A percentile compares a stretch with the other conserved stretches of the same genome.
Evolutionary conservation across 2,888 invertebrate species (phyloP).

Genomic region (Plagodis dolabraria): DNA sequence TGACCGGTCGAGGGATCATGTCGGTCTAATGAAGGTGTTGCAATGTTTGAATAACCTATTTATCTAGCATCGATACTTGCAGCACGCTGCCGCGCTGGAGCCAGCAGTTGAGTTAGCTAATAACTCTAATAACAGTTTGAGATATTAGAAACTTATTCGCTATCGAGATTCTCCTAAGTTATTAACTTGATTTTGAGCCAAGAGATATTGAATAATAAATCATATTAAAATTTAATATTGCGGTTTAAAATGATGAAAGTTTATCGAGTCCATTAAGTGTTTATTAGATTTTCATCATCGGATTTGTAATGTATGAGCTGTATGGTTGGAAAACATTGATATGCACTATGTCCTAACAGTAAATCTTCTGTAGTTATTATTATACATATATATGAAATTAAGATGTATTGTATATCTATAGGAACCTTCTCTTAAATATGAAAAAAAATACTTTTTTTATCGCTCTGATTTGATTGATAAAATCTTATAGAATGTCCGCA

Average conservation of each 20-base stretch:
- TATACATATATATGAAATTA: background rate
- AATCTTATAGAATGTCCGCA: slow-evolving; percentile 42
- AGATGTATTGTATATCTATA: too few species aligned
- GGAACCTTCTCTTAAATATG: too few species aligned
- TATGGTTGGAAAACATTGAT: too few species aligned
- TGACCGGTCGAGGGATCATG: slow-evolving; percentile 42
- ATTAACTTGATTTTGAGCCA: slow-evolving; percentile 18
- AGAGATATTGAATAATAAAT: slow-evolving; percentile 31
- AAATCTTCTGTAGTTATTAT: slow-evolving; percentile 42
- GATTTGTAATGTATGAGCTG: slow-evolving; percentile 32
- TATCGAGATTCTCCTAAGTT: slow-evolving; percentile 29
- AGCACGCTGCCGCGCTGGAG: slow-evolving; percentile 21
- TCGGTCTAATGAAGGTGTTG: slow-evolving; percentile 52
- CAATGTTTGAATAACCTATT: slow-evolving; percentile 66
- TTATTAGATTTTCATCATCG: slow-evolving; percentile 38
- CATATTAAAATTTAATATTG: slow-evolving; percentile 33
- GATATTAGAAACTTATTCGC: slow-evolving; percentile 32
- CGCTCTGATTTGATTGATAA: slow-evolving; percentile 25
- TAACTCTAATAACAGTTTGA: slow-evolving; percentile 34
- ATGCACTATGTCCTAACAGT: slow-evolving; percentile 31
- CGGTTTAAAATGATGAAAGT: slow-evolving; percentile 32
- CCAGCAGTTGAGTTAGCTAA: slow-evolving; percentile 31
- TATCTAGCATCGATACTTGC: slow-evolving; percentile 48
- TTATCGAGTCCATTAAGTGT: slow-evolving; percentile 27
- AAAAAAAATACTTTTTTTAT: too few species aligned